Evolutionary conservation across 2,888 invertebrate species (phyloP), one percentile per base, ranked within the genome.

Genomic region (Pristionchus japonicus): DNA sequence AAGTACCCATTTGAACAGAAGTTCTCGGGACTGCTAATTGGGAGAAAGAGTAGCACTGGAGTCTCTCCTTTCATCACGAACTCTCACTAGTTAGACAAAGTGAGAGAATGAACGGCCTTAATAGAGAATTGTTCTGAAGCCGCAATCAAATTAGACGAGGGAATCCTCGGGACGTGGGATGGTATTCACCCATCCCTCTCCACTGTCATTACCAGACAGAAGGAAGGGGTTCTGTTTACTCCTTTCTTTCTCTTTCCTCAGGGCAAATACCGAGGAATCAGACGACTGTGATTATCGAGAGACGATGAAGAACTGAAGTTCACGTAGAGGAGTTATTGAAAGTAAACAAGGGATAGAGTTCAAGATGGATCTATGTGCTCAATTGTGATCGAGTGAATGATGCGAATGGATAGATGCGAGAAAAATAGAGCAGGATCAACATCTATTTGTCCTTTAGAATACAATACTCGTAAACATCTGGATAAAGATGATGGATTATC

Each of bases 171-270:
- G 43, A 43, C 9, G 77, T 40, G 77, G 70, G 43, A 47, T 77
- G 40, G 77, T 74, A 47, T 47, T n/a, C 34, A 6, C 20, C 31
- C 37, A 17, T 4, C 37, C 23, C 61, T 61, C n/a, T n/a, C 2
- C 74, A 47, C 77, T 77, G 27, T 77, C 43, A 77, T 77, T 77
- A 77, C 77, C 77, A 77, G 77, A 77, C 77, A 47, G 77, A 47
- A 52, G 52, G 20, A 52, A 17, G 57, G 57, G 13, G 43, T 77
- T 77, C 77, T 77, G 77, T 77, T 77, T 77, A 77, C 74, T 40
- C 74, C 40, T 40, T 7, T n/a, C n/a, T n/a, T n/a, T 23, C 37
- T 3, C 64, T 17, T 34, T 15, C 74, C 40, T 20, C 1, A 40
- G 43, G 77, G 77, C 77, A 77, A 77, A 77, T 77, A 77, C 13